Evolutionary conservation across 2,797 vertebrate species (phyloP).

Genomic region (Todus mexicanus): DNA sequence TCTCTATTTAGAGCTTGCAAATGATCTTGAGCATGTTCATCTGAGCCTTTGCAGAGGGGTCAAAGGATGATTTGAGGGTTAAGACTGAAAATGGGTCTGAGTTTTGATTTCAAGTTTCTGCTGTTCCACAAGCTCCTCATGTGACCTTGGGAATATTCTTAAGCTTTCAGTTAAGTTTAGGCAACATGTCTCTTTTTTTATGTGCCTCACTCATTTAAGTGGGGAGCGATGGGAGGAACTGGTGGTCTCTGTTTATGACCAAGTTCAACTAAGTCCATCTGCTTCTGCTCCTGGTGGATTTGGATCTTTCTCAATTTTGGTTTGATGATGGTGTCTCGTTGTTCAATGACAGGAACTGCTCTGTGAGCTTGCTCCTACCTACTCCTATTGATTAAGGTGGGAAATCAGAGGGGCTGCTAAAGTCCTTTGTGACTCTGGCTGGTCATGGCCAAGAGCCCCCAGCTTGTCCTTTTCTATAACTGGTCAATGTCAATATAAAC

Average conservation of each 20-base stretch:
- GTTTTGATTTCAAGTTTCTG: neutral
- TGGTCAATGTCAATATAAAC: neutral
- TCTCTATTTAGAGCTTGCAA: neutral
- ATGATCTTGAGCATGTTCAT: neutral
- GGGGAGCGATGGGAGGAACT: neutral
- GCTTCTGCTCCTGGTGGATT: neutral
- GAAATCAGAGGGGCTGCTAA: neutral
- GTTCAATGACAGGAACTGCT: neutral
- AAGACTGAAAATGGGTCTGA: neutral
- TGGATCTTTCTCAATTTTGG: neutral
- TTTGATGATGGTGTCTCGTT: neutral
- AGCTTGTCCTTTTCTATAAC: neutral
- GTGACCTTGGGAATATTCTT: neutral
- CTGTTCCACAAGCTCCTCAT: neutral
- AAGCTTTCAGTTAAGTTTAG: neutral
- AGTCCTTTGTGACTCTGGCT: neutral
- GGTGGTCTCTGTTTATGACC: neutral
- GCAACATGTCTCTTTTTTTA: neutral
- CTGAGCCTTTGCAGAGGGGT: neutral
- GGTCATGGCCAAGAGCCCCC: neutral
- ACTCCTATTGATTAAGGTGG: neutral
- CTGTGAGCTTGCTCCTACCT: neutral
- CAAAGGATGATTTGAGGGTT: neutral
- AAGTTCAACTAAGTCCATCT: neutral
- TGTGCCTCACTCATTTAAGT: accelerated